These are phyloP conservation scores for Apocheima hispidaria DNA, from an alignment of 2,888 invertebrate species.

Conservation along the genomic window DNA sequence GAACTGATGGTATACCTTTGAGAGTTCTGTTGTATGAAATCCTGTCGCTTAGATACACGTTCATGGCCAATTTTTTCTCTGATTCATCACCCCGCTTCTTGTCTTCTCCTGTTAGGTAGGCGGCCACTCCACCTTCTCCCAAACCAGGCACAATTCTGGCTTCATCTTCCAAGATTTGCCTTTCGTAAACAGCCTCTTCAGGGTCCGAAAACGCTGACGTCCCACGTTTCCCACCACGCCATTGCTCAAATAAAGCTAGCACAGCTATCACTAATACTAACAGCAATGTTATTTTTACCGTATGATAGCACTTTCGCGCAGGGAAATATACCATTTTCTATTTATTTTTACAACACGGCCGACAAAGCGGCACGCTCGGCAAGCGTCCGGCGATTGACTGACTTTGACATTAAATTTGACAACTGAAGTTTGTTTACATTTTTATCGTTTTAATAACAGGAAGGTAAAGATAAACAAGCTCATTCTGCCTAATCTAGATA, in stretches of 20 bases:
- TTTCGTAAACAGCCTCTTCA: constrained; percentile 70
- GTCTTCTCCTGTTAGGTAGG: constrained; percentile 88
- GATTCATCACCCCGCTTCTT: constrained; percentile 89
- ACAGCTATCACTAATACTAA: constrained; percentile 68
- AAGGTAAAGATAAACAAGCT: constrained; percentile 87
- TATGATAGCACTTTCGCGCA: constrained; percentile 74
- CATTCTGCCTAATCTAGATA: constrained; percentile 62
- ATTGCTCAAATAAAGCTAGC: constrained; percentile 72
- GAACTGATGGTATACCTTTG: constrained; percentile 75
- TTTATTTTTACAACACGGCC: constrained; percentile 38
- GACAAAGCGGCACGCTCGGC: constrained; percentile 43
- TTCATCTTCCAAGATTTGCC: constrained; percentile 87
- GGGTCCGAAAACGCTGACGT: constrained; percentile 57
- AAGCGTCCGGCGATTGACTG: constrained; percentile 59
- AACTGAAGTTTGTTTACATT: constrained; percentile 67
- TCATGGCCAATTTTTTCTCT: constrained; percentile 94
- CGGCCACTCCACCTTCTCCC: constrained; percentile 90
- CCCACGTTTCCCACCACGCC: constrained; percentile 74
- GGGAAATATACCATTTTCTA: constrained; percentile 71
- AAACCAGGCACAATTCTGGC: constrained; percentile 88
- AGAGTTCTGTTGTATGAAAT: constrained; percentile 94
- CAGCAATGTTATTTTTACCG: constrained; percentile 65
- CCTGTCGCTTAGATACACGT: constrained; percentile 94
- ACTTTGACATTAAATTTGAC: constrained; percentile 62
- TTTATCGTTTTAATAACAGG: constrained; percentile 69